phyloP scores from a whole-genome alignment of 2,888 invertebrate species.

The Drosophila demipolita region DNA sequence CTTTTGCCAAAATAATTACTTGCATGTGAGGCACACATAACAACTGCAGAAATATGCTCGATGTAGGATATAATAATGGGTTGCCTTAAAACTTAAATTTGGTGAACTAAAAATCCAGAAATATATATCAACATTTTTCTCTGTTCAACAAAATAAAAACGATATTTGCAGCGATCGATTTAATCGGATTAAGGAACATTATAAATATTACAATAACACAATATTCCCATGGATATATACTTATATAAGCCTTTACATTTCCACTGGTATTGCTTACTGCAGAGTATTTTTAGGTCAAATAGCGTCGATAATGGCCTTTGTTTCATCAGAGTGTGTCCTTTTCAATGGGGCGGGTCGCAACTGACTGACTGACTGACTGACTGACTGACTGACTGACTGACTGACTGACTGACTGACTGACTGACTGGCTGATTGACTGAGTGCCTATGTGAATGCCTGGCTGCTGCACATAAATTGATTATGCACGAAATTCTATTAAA shows the following conservation, averaged over 20 bases:
- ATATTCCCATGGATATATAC: background rate
- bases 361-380: conserved; percentile 11
- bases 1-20: background rate
- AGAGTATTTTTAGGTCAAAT: conserved; percentile 34
- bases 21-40: background rate
- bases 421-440: conserved; percentile 16
- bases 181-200: background rate
- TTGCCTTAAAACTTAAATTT: background rate
- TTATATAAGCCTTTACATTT: background rate
- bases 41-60: background rate
- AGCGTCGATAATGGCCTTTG: conserved; percentile 34
- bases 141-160: background rate
- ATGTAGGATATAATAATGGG: background rate
- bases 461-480: conserved; percentile 81
- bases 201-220: background rate
- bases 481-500: conserved; percentile 81
- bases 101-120: background rate
- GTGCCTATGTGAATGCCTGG: conserved; percentile 58
- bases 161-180: background rate
- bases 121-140: background rate
- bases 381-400: background rate
- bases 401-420: conserved; percentile 22
- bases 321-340: conserved; percentile 51
- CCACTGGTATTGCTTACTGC: background rate
- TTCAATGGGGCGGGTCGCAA: conserved; percentile 36